Conservation (phyloP, 2,888 invertebrate species). For the Ochropleura plecta region DNA sequence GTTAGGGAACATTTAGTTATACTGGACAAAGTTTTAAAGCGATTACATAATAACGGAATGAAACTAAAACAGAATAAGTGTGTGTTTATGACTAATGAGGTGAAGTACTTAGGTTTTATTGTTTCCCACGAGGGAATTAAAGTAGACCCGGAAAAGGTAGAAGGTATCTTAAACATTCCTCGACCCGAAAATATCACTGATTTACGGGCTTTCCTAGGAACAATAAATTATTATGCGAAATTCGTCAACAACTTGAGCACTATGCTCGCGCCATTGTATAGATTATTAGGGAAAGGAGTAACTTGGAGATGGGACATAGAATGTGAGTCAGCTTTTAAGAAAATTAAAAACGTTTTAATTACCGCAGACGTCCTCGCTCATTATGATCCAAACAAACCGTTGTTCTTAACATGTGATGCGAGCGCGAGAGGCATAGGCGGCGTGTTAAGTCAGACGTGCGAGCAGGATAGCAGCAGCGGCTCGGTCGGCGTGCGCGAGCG, state of each 20-base stretch:
- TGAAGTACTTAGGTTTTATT: no score
- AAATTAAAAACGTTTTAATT: slow-evolving; percentile 14
- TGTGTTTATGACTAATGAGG: no score
- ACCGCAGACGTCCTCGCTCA: slow-evolving; percentile 9
- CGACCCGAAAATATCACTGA: slow-evolving; percentile 7
- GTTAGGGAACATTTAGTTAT: no score
- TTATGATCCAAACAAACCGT: no score
- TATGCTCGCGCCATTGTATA: slow-evolving; percentile 10
- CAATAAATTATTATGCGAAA: slow-evolving; percentile 20
- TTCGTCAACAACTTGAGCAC: slow-evolving; percentile 20
- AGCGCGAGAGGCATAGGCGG: no score
- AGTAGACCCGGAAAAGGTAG: slow-evolving; percentile 32
- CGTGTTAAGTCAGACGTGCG: no score
- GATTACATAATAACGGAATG: no score
- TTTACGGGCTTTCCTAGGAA: slow-evolving; percentile 6
- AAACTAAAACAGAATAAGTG: no score
- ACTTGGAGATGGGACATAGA: slow-evolving; percentile 5
- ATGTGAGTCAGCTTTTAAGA: slow-evolving; percentile 12
- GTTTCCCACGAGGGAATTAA: slow-evolving; percentile 38
- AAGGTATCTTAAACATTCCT: slow-evolving; percentile 13
- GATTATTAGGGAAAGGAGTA: slow-evolving; percentile 10
- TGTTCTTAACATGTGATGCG: no score
- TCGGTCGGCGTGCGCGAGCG: no score
- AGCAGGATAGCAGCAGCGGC: no score
- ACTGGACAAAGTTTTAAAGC: no score